phyloP scores from a whole-genome alignment of 2,888 invertebrate species.

The Microctonus hyperodae region DNA sequence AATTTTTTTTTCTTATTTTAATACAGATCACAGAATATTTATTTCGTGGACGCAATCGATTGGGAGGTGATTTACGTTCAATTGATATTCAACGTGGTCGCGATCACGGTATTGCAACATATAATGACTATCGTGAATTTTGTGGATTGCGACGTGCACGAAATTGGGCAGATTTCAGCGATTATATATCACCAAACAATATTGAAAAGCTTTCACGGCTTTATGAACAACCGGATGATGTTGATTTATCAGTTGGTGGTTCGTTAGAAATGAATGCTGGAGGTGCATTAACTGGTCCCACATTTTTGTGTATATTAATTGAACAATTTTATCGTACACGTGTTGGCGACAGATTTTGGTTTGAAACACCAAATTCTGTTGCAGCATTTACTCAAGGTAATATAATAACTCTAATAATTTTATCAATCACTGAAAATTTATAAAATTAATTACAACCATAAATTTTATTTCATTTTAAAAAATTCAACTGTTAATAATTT shows the following conservation, averaged over 20 bases:
- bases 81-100: slow-evolving; percentile 86
- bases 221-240: slow-evolving; percentile 79
- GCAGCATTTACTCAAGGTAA: slow-evolving; percentile 73
- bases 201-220: slow-evolving; percentile 70
- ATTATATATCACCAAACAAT: slow-evolving; percentile 62
- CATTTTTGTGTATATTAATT: slow-evolving; percentile 85
- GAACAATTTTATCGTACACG: slow-evolving; percentile 88
- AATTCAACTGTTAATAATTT: too few species aligned
- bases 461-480: too few species aligned
- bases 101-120: slow-evolving; percentile 84
- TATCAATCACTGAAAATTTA: too few species aligned
- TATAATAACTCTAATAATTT: background rate
- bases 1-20: background rate
- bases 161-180: slow-evolving; percentile 69
- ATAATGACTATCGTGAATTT: slow-evolving; percentile 78
- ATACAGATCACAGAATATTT: slow-evolving; percentile 71
- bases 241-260: slow-evolving; percentile 87
- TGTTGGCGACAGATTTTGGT: slow-evolving; percentile 88
- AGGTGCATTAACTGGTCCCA: slow-evolving; percentile 84
- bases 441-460: too few species aligned
- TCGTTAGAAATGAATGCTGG: slow-evolving; percentile 79
- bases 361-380: slow-evolving; percentile 72
- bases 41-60: slow-evolving; percentile 74
- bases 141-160: slow-evolving; percentile 77
- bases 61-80: slow-evolving; percentile 82